Base-by-base conservation (phyloP, 2,113 vertebrate genomes). In the Cacatua alba region DNA sequence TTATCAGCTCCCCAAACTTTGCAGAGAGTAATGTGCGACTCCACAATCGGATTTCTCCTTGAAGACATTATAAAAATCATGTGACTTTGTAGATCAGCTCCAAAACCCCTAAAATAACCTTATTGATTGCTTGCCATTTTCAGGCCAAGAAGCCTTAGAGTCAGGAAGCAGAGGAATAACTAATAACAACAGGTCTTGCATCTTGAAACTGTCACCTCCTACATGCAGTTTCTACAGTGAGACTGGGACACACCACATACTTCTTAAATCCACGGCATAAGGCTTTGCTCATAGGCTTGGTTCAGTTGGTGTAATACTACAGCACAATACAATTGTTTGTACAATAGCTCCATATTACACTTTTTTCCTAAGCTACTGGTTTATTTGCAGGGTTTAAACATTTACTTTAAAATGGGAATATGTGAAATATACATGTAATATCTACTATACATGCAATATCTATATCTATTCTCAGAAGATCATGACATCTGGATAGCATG, bases 71-170 rank as follows among this genome's bases (percentile, higher is more conserved):
- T 11, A 85, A 79, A 86, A 51, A 51, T 51, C 4, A 48, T 0
- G 2, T 10, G 7, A 83, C 17, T 64, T 57, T 24, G 31, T 85
- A 65, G 41, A 60, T 35, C 46, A 69, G 33, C 39, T 71, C 70
- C 52, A 87, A 51, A 43, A 2, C 25, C 35, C 37, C n/a, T 33
- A 18, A 70, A 84, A 60, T 12, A 3, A 52, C 28, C 13, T 43
- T 53, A 53, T 0, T 25, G 51, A 79, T 18, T 18, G 9, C 20
- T 18, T 9, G 16, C 24, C 0, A 0, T 35, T 87, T 79, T 60
- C 84, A 60, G 33, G 67, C 17, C 9, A 3, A 71, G 35, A 39
- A 60, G n/a, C 33, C 35, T 37, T 29, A 41, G 29, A 64, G 48
- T 52, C 39, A 79, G 62, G 35, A 93, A 35, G 46, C 23, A 14